A percentile compares a stretch with the other conserved stretches of the same genome.
These are phyloP conservation scores for Eonycteris spelaea DNA, from an alignment of 2,113 vertebrate genomes.

Conservation along the genomic window DNA sequence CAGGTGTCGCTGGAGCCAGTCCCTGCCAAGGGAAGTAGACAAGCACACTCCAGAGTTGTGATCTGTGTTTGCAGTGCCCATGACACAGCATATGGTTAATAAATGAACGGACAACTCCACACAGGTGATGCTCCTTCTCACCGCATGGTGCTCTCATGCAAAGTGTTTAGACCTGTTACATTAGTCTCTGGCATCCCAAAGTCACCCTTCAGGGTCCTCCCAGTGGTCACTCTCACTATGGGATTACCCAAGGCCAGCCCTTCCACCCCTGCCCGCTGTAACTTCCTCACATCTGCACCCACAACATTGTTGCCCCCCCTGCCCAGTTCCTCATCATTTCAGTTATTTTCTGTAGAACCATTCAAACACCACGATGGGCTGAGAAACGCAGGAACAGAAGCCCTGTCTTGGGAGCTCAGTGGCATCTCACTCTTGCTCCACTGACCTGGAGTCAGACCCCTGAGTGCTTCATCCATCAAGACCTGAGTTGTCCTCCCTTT, in stretches of 20 bases:
- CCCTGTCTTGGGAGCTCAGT: background rate
- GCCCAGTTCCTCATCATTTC: background rate
- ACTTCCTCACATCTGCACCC: background rate
- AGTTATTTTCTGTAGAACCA: background rate
- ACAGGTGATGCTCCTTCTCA: background rate
- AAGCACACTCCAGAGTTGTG: background rate
- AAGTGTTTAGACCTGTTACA: background rate
- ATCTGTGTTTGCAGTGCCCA: background rate
- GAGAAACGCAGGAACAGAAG: background rate
- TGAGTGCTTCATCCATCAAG: background rate
- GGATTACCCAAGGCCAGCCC: background rate
- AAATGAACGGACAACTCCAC: background rate
- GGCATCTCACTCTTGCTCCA: background rate
- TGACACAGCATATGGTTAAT: background rate
- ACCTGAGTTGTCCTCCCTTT: background rate
- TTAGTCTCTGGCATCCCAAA: background rate
- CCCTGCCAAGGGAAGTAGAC: background rate
- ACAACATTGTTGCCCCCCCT: fast-evolving
- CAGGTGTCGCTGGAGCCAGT: background rate
- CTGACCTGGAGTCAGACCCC: background rate
- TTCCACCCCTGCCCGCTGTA: background rate
- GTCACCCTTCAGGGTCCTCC: fast-evolving
- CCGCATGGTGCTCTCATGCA: fast-evolving
- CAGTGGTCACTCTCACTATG: background rate
- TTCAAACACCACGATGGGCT: background rate